Conservation (phyloP, 2,113 vertebrate species). For the Plotosus lineatus region DNA sequence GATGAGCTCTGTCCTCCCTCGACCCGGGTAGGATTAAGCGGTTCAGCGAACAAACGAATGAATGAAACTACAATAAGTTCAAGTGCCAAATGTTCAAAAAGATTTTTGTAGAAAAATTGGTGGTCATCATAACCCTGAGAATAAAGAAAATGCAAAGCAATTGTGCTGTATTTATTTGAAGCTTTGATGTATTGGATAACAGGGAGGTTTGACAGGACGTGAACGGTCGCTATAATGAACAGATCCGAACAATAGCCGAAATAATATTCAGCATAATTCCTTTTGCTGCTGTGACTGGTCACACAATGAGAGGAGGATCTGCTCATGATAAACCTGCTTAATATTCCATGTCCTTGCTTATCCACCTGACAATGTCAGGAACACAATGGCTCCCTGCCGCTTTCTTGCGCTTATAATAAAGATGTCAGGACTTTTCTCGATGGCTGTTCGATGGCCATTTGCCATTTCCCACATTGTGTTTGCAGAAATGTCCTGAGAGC, state of each 20-base stretch:
- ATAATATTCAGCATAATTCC: neutral
- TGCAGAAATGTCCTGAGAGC: slow-evolving; percentile 5
- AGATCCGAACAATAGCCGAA: neutral
- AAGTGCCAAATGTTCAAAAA: neutral
- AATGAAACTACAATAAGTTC: neutral
- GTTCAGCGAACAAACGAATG: too few species aligned
- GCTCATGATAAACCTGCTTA: slow-evolving; percentile 12
- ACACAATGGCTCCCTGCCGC: slow-evolving; percentile 38
- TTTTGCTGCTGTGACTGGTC: slow-evolving; percentile 13
- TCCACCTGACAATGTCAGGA: slow-evolving; percentile 22
- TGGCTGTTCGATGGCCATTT: slow-evolving; percentile 26
- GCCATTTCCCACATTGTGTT: slow-evolving; percentile 16
- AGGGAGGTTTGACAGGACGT: neutral
- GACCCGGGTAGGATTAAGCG: too few species aligned
- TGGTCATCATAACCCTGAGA: neutral
- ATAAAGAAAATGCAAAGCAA: neutral
- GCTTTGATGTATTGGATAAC: neutral
- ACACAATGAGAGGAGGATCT: neutral
- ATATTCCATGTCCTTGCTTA: slow-evolving; percentile 2
- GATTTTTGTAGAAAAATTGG: neutral
- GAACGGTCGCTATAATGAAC: neutral
- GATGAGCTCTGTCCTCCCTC: too few species aligned
- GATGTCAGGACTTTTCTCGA: slow-evolving; percentile 41
- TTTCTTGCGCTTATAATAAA: slow-evolving; percentile 32
- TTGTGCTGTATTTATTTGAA: neutral